Evolutionary conservation across 2,113 vertebrate genomes (phyloP).

Genomic region (Hystrix cristata): DNA sequence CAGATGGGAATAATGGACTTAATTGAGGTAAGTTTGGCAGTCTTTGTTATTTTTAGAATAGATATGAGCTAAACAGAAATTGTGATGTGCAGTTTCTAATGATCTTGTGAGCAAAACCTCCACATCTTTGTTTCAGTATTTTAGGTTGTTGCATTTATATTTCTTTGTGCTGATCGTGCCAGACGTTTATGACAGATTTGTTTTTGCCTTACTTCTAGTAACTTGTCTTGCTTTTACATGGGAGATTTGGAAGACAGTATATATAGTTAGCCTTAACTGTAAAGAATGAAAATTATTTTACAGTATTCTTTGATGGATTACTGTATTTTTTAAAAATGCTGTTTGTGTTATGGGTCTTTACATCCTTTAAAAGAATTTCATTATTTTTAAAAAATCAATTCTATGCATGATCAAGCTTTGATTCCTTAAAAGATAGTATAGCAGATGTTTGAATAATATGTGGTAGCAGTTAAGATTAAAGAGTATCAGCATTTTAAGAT

Average conservation of each 20-base stretch:
- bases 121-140: neutral
- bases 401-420: slow-evolving; percentile 20
- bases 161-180: slow-evolving; percentile 24
- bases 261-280: slow-evolving; percentile 32
- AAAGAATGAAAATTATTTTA: slow-evolving; percentile 53
- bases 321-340: slow-evolving; percentile 65
- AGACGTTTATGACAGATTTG: slow-evolving; percentile 21
- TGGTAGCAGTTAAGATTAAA: neutral
- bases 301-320: slow-evolving; percentile 54
- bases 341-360: slow-evolving; percentile 42
- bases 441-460: slow-evolving; percentile 48
- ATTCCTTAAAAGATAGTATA: slow-evolving; percentile 63
- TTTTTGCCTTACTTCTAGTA: slow-evolving; percentile 47
- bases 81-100: slow-evolving; percentile 44
- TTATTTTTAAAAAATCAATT: slow-evolving; percentile 56
- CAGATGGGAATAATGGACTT: slow-evolving; percentile 65
- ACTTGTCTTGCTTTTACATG: slow-evolving; percentile 51
- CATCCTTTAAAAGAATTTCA: slow-evolving; percentile 45
- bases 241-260: slow-evolving; percentile 42
- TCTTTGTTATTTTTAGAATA: slow-evolving; percentile 67
- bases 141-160: slow-evolving; percentile 36
- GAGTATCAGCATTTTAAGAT: slow-evolving; percentile 30
- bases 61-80: slow-evolving; percentile 63
- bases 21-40: slow-evolving; percentile 64
- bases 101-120: slow-evolving; percentile 49